Percentiles rank a stretch among this genome's conserved stretches.
phyloP scores from a whole-genome alignment of 1,140 invertebrate genomes.

The Brachionus sp. region DNA sequence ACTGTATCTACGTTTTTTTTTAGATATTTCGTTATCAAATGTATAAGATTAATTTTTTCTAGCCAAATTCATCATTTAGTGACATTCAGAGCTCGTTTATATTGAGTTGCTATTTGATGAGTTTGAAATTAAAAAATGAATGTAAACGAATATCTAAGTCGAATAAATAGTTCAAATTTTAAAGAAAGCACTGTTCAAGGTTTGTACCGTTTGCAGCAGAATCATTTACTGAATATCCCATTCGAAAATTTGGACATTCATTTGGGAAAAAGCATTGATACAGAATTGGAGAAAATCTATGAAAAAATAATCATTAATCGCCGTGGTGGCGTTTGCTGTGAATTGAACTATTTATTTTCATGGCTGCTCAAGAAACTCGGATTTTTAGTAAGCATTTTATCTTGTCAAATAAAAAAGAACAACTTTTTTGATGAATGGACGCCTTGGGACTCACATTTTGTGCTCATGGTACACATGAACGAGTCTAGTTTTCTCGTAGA shows the following conservation, averaged over 20 bases:
- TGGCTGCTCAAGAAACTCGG: conserved; percentile 24
- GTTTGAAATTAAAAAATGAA: conserved; percentile 6
- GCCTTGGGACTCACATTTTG: background rate
- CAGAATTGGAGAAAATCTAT: conserved; percentile 8
- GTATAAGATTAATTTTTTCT: background rate
- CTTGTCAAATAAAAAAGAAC: conserved; percentile 32
- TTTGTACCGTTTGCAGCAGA: conserved; percentile 20
- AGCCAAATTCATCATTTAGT: background rate
- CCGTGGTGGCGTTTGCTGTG: conserved; percentile 38
- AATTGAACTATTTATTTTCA: conserved; percentile 36
- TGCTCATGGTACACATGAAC: conserved; percentile 22
- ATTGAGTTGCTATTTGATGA: background rate
- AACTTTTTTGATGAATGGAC: conserved; percentile 27
- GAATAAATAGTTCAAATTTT: conserved; percentile 40
- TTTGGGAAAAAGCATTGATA: conserved; percentile 8
- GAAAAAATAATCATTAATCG: conserved; percentile 28
- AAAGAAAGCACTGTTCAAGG: conserved; percentile 26
- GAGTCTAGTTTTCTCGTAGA: conserved; percentile 33
- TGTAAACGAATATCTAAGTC: background rate
- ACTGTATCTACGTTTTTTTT: background rate
- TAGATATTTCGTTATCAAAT: background rate
- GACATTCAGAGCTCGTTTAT: background rate
- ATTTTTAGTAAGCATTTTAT: conserved; percentile 18
- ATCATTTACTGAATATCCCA: conserved; percentile 38
- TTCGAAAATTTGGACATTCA: conserved; percentile 44